Evolutionary conservation across 2,888 invertebrate genomes (phyloP).

Genomic region (Pediacus dermestoides): DNA sequence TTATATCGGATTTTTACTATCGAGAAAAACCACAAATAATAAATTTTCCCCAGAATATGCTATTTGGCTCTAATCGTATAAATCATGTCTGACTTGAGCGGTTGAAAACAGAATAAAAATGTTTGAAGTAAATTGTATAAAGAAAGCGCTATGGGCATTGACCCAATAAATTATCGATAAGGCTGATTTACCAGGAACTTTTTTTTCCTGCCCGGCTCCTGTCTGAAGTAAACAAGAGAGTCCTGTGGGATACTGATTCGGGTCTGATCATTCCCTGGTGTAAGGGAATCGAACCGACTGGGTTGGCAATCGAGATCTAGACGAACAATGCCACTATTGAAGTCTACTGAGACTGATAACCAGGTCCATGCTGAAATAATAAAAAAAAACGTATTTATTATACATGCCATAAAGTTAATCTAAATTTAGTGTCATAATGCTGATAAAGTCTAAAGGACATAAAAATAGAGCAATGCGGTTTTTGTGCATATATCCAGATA

Average conservation of each 20-base stretch:
- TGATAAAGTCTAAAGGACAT: too few species aligned
- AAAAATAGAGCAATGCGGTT: too few species aligned
- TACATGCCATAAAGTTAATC: too few species aligned
- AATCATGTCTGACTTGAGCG: background rate
- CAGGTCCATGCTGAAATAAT: constrained; percentile 48
- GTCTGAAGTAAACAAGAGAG: constrained; percentile 50
- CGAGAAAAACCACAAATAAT: too few species aligned
- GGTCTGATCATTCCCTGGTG: constrained; percentile 31
- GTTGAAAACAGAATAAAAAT: background rate
- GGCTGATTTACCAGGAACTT: constrained; percentile 48
- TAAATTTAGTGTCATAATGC: too few species aligned
- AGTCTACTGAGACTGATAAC: constrained; percentile 46
- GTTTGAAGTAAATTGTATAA: constrained; percentile 7
- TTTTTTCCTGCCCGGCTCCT: constrained; percentile 51
- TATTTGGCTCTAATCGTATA: too few species aligned
- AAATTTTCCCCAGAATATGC: too few species aligned
- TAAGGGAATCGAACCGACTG: constrained; percentile 45
- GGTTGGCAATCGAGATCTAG: constrained; percentile 49
- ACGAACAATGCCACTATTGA: constrained; percentile 42
- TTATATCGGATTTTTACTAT: too few species aligned
- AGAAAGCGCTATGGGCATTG: constrained; percentile 11
- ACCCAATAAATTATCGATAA: constrained; percentile 21
- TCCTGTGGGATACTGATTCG: constrained; percentile 45
- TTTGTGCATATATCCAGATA: too few species aligned
- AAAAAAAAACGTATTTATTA: too few species aligned